Evolutionary conservation across 2,797 vertebrate species (phyloP), one percentile per base, ranked within the genome.

Genomic region (Chloroceryle amazona): DNA sequence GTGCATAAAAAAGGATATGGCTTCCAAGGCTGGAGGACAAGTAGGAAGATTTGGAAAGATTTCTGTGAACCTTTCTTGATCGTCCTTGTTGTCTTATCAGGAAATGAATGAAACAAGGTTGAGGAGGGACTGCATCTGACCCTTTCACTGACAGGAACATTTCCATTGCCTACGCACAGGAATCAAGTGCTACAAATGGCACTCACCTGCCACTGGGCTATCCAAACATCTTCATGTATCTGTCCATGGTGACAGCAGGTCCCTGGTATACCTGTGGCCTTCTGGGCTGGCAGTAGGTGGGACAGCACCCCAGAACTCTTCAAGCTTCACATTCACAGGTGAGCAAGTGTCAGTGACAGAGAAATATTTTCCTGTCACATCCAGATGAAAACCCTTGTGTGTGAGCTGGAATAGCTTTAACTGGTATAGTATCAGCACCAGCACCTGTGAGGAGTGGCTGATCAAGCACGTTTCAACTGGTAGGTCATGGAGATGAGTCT

Each of bases 1-100:
- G 6, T n/a, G 3, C 9, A 8, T 22, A 5, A 67, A 76, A 57
- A 61, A 2, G 1, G 5, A 25, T 13, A n/a, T 0, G 22, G 18
- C 31, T 37, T 52, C 9, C 35, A 52, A 63, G 19, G 8, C 6
- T 75, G 28, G 4, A 91, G 18, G 13, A 61, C 1, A 41, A 71
- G 12, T 7, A n/a, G 25, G 31, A 81, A 41, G 10, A 35, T 65
- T 44, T 73, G 18, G 29, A 86, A 91, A 39, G 3, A 29, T 21
- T 55, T 78, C 12, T n/a, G 23, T 42, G 14, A 81, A 39, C 3
- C 3, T 42, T 72, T 31, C 9, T 58, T 52, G 12, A 23, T 15
- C 0, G 25, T 13, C 33, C 76, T 47, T 78, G 7, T 11, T 49
- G 3, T 52, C 28, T 65, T 71, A 83, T 70, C 2, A 61, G 7